Percentiles rank a stretch among this genome's conserved stretches.
phyloP scores from a whole-genome alignment of 2,797 vertebrate genomes.

The Myotis daubentonii region DNA sequence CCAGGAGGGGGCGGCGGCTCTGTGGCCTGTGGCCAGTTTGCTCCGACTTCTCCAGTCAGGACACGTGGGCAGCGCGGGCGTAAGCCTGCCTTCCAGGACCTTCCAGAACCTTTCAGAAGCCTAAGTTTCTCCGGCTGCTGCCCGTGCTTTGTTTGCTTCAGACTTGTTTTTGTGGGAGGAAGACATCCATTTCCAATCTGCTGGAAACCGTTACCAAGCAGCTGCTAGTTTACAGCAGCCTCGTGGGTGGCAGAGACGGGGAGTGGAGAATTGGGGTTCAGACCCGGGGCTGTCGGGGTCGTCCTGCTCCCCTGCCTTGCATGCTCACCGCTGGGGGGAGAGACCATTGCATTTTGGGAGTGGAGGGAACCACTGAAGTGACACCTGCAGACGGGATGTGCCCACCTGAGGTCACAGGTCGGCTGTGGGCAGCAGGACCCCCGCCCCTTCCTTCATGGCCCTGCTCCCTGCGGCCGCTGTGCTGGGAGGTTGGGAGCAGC shows the following conservation, averaged over 20 bases:
- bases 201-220: not conserved
- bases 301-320: no score
- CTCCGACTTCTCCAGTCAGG: not conserved
- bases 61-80: not conserved
- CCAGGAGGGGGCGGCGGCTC: not conserved
- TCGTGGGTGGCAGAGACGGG: not conserved
- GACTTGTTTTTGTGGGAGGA: not conserved
- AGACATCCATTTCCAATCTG: not conserved
- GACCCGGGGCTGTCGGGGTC: not conserved
- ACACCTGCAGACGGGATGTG: not conserved
- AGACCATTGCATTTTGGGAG: not conserved
- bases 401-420: not conserved
- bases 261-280: not conserved
- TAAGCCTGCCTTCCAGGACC: not conserved
- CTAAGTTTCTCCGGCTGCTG: not conserved
- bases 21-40: not conserved
- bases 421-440: not conserved
- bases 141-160: not conserved
- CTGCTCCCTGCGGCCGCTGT: rapidly evolving
- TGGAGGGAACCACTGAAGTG: not conserved
- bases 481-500: not conserved
- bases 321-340: not conserved
- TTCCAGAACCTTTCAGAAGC: not conserved
- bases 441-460: not conserved
- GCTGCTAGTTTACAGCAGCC: not conserved